Evolutionary conservation across 64 coral and sea anemone species (phyloP).

Genomic region (Cladopsammia gracilis): DNA sequence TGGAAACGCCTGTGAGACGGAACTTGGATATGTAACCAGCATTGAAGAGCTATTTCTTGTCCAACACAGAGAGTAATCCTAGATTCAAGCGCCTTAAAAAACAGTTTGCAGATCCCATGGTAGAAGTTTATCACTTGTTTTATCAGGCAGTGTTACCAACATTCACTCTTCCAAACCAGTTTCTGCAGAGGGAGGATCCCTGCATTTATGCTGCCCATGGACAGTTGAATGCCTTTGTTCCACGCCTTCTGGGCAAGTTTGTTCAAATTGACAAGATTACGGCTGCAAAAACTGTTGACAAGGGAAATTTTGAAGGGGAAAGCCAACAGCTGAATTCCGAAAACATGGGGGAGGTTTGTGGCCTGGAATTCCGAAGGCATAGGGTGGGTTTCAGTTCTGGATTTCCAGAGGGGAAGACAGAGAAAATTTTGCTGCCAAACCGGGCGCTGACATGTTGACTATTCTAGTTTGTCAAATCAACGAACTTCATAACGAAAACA

Average conservation of each 20-base stretch:
- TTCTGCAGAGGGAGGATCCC: conserved; percentile 68
- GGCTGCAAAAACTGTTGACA: conserved; percentile 30
- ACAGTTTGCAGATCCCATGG: conserved; percentile 53
- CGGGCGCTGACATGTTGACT: too few relatives aligned
- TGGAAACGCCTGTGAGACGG: conserved; percentile 39
- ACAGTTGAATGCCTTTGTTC: too few relatives aligned
- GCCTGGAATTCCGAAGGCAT: too few relatives aligned
- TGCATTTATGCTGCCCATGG: conserved; percentile 27
- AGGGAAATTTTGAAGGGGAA: not conserved
- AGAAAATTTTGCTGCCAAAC: too few relatives aligned
- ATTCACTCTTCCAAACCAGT: conserved; percentile 39
- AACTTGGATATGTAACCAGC: conserved; percentile 44
- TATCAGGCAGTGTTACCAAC: conserved; percentile 44
- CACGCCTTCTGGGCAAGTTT: too few relatives aligned
- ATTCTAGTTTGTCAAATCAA: too few relatives aligned
- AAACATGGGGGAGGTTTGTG: too few relatives aligned
- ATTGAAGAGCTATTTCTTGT: conserved; percentile 47
- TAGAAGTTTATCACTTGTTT: conserved; percentile 46
- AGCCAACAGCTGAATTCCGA: conserved; percentile 49
- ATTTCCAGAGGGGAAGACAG: too few relatives aligned
- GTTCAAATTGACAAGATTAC: conserved; percentile 19
- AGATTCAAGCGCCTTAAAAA: conserved; percentile 44
- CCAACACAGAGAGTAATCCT: not conserved
- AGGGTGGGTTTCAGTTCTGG: too few relatives aligned
- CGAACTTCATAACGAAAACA: too few relatives aligned